Percentiles rank a stretch among this genome's conserved stretches.
Conservation (phyloP, 2,888 invertebrate species). For the Seira ritae region DNA sequence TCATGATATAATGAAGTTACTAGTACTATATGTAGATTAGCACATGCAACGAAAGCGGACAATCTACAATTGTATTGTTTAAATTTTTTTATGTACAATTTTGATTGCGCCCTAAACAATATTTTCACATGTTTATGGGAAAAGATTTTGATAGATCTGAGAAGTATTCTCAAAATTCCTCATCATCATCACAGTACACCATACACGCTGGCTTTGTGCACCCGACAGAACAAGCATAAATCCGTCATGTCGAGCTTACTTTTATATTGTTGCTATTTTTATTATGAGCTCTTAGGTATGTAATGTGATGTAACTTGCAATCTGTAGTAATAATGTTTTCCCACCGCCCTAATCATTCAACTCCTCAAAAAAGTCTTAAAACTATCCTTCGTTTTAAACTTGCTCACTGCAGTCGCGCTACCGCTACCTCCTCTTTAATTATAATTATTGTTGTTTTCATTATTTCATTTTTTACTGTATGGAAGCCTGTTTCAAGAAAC, state of each 20-base stretch:
- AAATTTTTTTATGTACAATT: neutral
- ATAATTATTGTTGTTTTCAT: neutral
- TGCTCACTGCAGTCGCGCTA: neutral
- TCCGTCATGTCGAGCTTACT: neutral
- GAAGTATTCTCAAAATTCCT: conserved; percentile 36
- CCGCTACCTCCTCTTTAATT: no score
- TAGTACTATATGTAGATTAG: neutral
- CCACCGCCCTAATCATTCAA: neutral
- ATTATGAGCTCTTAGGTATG: neutral
- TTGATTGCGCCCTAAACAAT: conserved; percentile 18
- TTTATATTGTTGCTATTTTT: neutral
- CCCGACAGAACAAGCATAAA: neutral
- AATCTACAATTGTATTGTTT: conserved; percentile 26
- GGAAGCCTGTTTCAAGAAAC: no score
- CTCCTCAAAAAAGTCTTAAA: no score
- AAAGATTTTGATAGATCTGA: conserved; percentile 27
- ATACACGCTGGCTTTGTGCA: neutral
- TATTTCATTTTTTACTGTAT: no score
- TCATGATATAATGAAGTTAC: conserved; percentile 23
- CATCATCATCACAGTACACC: neutral
- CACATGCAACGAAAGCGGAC: conserved; percentile 7
- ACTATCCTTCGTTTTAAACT: no score
- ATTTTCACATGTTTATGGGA: conserved; percentile 29
- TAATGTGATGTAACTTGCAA: neutral
- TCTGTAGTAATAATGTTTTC: conserved; percentile 20